phyloP scores from a whole-genome alignment of 1,140 invertebrate genomes.

The Dryas iulia region DNA sequence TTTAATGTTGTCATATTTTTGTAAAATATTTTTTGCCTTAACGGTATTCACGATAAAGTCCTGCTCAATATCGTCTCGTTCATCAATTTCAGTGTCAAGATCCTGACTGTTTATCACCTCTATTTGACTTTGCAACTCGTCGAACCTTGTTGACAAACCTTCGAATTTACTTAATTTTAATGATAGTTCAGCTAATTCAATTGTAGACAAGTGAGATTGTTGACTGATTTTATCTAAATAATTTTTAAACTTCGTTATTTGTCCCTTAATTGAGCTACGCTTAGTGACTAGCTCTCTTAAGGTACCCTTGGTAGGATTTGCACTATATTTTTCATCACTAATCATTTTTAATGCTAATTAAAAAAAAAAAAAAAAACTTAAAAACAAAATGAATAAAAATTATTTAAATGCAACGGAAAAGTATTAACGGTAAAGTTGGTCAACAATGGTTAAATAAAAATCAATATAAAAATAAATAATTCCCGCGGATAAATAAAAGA shows the following conservation, averaged over 20 bases:
- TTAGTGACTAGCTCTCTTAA: constrained; percentile 10
- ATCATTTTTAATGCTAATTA: constrained; percentile 8
- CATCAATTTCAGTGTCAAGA: constrained; percentile 28
- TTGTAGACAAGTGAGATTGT: constrained; percentile 3
- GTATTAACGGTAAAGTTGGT: constrained; percentile 13
- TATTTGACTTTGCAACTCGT: constrained; percentile 40
- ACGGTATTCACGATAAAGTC: constrained; percentile 29
- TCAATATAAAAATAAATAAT: constrained; percentile 19
- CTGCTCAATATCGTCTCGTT: constrained; percentile 34
- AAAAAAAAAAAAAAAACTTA: background rate
- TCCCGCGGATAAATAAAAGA: constrained; percentile 10
- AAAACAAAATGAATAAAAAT: constrained; percentile 1
- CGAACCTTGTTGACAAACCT: constrained; percentile 21
- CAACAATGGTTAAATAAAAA: constrained; percentile 18
- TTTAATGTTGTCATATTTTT: constrained; percentile 17
- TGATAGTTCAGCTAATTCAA: constrained; percentile 1
- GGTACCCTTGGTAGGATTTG: constrained; percentile 10
- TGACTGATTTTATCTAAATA: constrained; percentile 4
- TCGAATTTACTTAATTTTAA: constrained; percentile 8
- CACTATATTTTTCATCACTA: no score
- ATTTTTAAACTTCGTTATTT: constrained; percentile 7
- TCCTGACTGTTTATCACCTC: constrained; percentile 32
- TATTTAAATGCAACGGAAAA: constrained; percentile 11
- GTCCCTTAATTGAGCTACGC: constrained; percentile 6
- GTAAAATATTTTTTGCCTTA: constrained; percentile 21